These are phyloP conservation scores for Epizoanthus illoricatus DNA, from an alignment of 92 coral and sea anemone genomes.

Conservation along the genomic window DNA sequence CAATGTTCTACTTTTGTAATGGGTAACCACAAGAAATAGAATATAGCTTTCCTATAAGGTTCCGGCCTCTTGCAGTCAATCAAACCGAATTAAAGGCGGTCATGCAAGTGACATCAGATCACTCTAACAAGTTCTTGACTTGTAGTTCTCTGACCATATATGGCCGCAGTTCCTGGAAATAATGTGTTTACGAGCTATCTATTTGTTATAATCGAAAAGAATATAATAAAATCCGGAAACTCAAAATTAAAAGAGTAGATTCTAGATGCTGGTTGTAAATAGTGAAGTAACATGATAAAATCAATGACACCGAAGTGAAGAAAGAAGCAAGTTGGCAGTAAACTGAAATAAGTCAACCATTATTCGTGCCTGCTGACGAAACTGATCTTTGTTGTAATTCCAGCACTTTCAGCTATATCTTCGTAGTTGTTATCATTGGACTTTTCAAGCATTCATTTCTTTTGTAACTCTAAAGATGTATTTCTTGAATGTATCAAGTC, in stretches of 20 bases:
- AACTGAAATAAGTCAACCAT: background rate
- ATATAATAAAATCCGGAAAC: background rate
- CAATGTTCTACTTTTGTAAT: constrained; percentile 26
- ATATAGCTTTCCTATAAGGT: constrained; percentile 8
- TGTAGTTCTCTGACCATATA: background rate
- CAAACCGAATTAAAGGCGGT: constrained; percentile 8
- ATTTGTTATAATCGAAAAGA: constrained; percentile 4
- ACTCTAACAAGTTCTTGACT: background rate
- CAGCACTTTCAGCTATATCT: constrained; percentile 1
- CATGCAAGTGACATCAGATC: background rate
- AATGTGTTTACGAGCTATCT: background rate
- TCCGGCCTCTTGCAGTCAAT: constrained; percentile 31
- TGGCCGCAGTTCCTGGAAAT: background rate
- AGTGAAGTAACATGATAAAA: background rate
- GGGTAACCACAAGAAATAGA: constrained; percentile 2
- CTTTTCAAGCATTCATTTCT: background rate
- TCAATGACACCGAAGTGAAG: background rate
- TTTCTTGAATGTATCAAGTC: background rate
- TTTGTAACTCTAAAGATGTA: constrained; percentile 9
- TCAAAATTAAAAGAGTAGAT: background rate
- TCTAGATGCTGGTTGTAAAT: background rate
- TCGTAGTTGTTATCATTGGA: background rate
- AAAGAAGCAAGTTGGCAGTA: background rate
- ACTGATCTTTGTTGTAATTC: background rate
- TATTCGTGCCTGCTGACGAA: background rate